Conservation (phyloP, 2,113 vertebrate species). For the Cyrtonyx montezumae region DNA sequence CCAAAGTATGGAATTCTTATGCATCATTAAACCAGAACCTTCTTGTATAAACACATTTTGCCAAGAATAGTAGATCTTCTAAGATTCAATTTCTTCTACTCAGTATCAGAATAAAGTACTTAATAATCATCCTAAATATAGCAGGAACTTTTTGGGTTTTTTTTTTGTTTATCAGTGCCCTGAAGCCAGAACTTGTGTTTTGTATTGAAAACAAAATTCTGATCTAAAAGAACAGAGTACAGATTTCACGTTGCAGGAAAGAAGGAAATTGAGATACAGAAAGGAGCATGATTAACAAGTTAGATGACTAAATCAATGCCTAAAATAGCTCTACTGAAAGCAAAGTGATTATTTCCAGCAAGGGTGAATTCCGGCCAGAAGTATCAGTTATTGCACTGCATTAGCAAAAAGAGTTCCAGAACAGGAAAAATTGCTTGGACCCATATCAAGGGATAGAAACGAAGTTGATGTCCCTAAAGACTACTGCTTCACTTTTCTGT, state of each 20-base stretch:
- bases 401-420: slow-evolving; percentile 7
- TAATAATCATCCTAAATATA: neutral
- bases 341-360: slow-evolving; percentile 27
- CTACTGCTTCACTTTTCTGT: neutral
- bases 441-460: neutral
- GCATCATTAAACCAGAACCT: neutral
- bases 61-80: neutral
- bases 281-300: slow-evolving; percentile 28
- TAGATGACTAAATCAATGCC: slow-evolving; percentile 18
- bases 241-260: neutral
- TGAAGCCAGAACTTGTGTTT: neutral
- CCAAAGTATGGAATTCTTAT: neutral
- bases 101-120: neutral
- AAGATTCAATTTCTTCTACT: neutral
- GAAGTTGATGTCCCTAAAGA: neutral
- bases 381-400: slow-evolving; percentile 36
- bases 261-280: slow-evolving; percentile 32
- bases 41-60: neutral
- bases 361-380: slow-evolving; percentile 29
- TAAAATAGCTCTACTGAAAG: slow-evolving; percentile 36
- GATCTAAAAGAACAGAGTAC: neutral
- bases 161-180: neutral
- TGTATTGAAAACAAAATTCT: slow-evolving; percentile 17
- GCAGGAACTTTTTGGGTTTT: neutral
- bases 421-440: slow-evolving; percentile 2